phyloP scores from a whole-genome alignment of 2,113 vertebrate genomes.

The Aleadryas rufinucha region DNA sequence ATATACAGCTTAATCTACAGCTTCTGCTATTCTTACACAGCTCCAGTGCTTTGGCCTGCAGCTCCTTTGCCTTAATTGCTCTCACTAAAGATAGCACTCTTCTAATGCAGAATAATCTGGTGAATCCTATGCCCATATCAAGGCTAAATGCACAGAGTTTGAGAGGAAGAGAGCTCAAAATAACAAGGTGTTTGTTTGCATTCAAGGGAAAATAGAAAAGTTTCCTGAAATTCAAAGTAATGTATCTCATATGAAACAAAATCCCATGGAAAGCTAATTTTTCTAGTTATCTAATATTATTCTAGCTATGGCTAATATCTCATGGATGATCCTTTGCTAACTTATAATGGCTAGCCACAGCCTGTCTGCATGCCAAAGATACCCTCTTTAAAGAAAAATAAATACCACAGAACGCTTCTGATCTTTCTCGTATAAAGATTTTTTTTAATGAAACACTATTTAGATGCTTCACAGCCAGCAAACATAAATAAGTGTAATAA shows the following conservation, averaged over 20 bases:
- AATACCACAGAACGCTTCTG: background rate
- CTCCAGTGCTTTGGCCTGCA: slow-evolving; percentile 59
- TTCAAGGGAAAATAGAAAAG: background rate
- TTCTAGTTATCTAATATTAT: background rate
- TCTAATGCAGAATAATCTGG: slow-evolving; percentile 54
- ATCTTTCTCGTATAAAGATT: background rate
- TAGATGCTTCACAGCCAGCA: background rate
- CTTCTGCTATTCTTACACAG: background rate
- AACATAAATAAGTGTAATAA: slow-evolving; percentile 4
- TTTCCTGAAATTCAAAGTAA: background rate
- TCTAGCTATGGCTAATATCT: background rate
- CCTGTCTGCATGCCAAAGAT: background rate
- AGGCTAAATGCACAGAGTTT: background rate
- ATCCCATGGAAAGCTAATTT: background rate
- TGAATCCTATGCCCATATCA: slow-evolving; percentile 2
- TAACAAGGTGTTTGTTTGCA: background rate
- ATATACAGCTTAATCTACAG: slow-evolving; percentile 57
- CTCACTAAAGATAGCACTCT: slow-evolving; percentile 57
- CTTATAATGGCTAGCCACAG: background rate
- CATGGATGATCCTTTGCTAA: background rate
- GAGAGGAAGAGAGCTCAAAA: background rate
- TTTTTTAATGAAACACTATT: slow-evolving; percentile 5
- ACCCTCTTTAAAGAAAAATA: background rate
- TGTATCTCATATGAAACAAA: background rate
- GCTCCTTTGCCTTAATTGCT: slow-evolving; percentile 66